Conservation (phyloP, 2,113 vertebrate genomes). For the Callorhinus ursinus region DNA sequence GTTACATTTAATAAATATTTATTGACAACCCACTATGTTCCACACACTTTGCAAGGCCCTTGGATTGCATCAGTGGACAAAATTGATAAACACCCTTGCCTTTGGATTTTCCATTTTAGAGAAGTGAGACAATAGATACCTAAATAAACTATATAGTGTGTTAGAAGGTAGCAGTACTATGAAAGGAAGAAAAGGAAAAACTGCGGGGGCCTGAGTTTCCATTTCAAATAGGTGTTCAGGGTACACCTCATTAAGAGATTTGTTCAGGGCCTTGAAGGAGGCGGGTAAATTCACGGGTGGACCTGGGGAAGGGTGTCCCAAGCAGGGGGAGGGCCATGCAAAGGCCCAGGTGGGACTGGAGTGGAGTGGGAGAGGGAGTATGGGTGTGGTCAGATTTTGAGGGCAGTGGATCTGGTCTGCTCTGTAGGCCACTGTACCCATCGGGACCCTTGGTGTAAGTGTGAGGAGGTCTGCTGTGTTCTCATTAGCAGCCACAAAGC, state of each 20-base stretch:
- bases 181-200: neutral
- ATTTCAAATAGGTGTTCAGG: neutral
- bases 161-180: neutral
- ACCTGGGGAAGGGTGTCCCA: neutral
- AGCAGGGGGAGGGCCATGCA: too few species aligned
- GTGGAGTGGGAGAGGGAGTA: too few species aligned
- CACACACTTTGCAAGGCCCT: neutral
- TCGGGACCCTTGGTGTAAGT: neutral
- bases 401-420: neutral
- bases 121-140: neutral
- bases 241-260: neutral
- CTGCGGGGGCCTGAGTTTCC: neutral
- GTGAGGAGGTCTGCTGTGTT: neutral
- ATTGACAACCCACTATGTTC: neutral
- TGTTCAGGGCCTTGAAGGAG: neutral
- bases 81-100: neutral
- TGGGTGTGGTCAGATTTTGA: accelerated
- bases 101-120: neutral
- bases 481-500: neutral
- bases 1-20: neutral
- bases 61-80: neutral
- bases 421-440: neutral
- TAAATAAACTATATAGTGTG: neutral
- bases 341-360: neutral
- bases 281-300: neutral